Conservation (phyloP, 2,113 vertebrate genomes). For the Otis tarda region DNA sequence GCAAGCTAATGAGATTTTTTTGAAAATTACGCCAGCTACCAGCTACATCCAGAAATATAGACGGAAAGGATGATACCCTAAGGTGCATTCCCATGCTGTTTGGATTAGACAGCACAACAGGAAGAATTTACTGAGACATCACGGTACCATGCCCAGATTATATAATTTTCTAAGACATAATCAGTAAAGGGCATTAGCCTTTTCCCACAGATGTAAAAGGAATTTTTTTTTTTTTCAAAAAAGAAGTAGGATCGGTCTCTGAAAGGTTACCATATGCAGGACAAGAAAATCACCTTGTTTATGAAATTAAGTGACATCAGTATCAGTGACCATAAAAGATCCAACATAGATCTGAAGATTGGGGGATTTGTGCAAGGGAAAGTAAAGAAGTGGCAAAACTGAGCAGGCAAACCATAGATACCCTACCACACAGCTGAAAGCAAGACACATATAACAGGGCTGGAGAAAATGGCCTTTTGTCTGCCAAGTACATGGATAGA, state of each 20-base stretch:
- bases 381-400: background rate
- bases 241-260: background rate
- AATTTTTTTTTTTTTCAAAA: background rate
- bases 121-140: background rate
- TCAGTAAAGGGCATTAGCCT: background rate
- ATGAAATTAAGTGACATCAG: background rate
- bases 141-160: background rate
- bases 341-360: background rate
- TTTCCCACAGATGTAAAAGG: background rate
- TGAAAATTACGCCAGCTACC: background rate
- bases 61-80: background rate
- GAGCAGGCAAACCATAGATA: background rate
- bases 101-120: background rate
- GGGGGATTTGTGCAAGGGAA: background rate
- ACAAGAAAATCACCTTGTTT: background rate
- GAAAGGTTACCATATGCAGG: background rate
- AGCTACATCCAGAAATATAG: background rate
- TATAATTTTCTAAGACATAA: background rate
- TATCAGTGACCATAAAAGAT: background rate
- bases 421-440: background rate
- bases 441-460: background rate
- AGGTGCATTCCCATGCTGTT: background rate
- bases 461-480: background rate
- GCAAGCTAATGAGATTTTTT: conserved; percentile 14
- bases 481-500: background rate